Percentiles rank a stretch among this genome's conserved stretches.
Conservation (phyloP, 1,140 invertebrate species). For the Mya arenaria region DNA sequence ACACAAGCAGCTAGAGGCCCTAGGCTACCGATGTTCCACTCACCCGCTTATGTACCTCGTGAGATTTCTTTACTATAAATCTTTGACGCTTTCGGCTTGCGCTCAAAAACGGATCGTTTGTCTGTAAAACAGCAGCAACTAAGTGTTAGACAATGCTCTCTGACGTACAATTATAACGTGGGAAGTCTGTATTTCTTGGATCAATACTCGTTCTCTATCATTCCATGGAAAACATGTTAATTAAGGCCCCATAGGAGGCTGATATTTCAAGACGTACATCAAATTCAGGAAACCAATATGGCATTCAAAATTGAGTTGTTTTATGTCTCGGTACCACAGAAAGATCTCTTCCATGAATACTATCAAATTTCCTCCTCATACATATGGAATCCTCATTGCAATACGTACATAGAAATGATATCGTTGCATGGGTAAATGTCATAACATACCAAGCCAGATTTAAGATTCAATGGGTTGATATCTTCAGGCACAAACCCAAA, state of each 20-base stretch:
- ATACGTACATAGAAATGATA: neutral
- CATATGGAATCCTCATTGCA: neutral
- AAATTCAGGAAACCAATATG: too few relatives aligned
- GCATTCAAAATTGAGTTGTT: too few relatives aligned
- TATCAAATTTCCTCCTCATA: neutral
- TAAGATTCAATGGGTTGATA: neutral
- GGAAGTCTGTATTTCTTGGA: too few relatives aligned
- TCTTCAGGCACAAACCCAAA: neutral
- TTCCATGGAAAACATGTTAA: too few relatives aligned
- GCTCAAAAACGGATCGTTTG: slow-evolving; percentile 63
- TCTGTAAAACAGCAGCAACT: slow-evolving; percentile 37
- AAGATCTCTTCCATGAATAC: too few relatives aligned
- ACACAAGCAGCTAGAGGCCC: too few relatives aligned
- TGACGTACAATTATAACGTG: too few relatives aligned
- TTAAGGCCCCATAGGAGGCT: too few relatives aligned
- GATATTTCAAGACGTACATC: too few relatives aligned
- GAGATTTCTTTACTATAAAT: slow-evolving; percentile 78
- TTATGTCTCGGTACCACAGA: too few relatives aligned
- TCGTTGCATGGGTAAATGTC: neutral
- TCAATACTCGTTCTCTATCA: too few relatives aligned
- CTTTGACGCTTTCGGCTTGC: slow-evolving; percentile 66
- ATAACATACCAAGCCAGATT: neutral
- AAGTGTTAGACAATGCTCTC: too few relatives aligned
- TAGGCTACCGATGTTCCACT: slow-evolving; percentile 53
- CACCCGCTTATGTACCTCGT: slow-evolving; percentile 72